Evolutionary conservation across 2,797 vertebrate species (phyloP).

Genomic region (Pipistrellus kuhlii): DNA sequence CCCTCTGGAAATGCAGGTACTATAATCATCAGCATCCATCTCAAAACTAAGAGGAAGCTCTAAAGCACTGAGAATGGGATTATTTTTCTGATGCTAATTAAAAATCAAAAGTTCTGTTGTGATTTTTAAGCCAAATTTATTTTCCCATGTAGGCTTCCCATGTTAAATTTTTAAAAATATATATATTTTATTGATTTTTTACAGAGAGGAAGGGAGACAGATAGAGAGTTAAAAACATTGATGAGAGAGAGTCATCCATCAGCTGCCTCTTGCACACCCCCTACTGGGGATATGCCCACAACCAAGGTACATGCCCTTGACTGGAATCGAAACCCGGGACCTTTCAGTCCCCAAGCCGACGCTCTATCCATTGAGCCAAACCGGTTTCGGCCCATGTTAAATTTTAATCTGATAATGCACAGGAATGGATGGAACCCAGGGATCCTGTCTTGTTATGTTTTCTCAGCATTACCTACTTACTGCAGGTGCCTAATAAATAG

Average conservation of each 20-base stretch:
- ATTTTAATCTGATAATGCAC: conserved; percentile 59
- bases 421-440: conserved; percentile 1
- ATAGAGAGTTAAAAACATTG: too few species aligned
- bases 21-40: too few species aligned
- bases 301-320: too few species aligned
- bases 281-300: too few species aligned
- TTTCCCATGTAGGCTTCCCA: conserved; percentile 15
- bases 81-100: conserved; percentile 65
- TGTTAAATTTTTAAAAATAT: conserved; percentile 5
- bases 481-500: background rate
- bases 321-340: too few species aligned
- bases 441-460: conserved; percentile 33
- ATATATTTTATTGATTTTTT: too few species aligned
- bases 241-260: too few species aligned
- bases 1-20: too few species aligned
- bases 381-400: background rate
- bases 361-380: too few species aligned
- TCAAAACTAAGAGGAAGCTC: background rate
- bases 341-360: too few species aligned
- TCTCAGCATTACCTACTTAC: conserved; percentile 22
- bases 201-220: too few species aligned
- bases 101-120: conserved; percentile 53
- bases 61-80: background rate
- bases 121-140: conserved; percentile 57
- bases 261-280: too few species aligned